These are phyloP conservation scores for Pantherophis vulpinus DNA, from an alignment of 2,797 vertebrate genomes.

Conservation along the genomic window DNA sequence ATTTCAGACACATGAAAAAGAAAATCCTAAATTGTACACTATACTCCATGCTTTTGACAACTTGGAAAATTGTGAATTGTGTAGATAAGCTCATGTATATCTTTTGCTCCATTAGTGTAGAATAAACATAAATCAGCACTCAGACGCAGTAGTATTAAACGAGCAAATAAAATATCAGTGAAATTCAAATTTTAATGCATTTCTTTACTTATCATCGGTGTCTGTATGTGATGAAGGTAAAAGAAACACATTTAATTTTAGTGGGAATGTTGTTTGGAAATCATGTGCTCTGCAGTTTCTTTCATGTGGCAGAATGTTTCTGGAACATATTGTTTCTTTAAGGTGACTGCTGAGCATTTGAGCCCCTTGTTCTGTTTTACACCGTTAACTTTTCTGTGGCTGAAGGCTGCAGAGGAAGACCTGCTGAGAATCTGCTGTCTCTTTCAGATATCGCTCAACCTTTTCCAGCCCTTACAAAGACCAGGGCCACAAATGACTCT, in stretches of 20 bases:
- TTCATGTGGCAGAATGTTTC: not conserved
- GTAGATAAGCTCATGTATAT: not conserved
- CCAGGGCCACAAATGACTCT: constrained; percentile 14
- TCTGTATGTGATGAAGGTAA: constrained; percentile 16
- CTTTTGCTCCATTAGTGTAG: not conserved
- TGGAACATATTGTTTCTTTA: constrained; percentile 2
- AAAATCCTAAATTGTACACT: not conserved
- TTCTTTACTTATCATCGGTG: constrained; percentile 21
- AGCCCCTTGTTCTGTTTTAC: constrained; percentile 26
- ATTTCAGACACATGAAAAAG: not conserved
- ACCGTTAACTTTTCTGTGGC: constrained; percentile 35
- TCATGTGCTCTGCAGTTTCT: constrained; percentile 23
- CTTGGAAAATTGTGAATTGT: not conserved
- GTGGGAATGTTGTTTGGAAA: not conserved
- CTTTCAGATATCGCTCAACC: constrained; percentile 4
- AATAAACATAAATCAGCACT: not conserved
- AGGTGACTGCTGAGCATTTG: constrained; percentile 15
- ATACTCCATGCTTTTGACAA: not conserved
- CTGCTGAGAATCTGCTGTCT: constrained; percentile 31
- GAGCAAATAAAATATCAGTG: not conserved
- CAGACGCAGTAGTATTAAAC: not conserved
- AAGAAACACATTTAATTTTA: constrained; percentile 26
- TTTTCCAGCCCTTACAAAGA: constrained; percentile 35
- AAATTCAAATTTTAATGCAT: constrained; percentile 24
- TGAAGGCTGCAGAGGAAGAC: constrained; percentile 2